Percentiles rank a stretch among this genome's conserved stretches.
Conservation (phyloP, 1,140 invertebrate genomes). For the Aphelenchoides besseyi region DNA sequence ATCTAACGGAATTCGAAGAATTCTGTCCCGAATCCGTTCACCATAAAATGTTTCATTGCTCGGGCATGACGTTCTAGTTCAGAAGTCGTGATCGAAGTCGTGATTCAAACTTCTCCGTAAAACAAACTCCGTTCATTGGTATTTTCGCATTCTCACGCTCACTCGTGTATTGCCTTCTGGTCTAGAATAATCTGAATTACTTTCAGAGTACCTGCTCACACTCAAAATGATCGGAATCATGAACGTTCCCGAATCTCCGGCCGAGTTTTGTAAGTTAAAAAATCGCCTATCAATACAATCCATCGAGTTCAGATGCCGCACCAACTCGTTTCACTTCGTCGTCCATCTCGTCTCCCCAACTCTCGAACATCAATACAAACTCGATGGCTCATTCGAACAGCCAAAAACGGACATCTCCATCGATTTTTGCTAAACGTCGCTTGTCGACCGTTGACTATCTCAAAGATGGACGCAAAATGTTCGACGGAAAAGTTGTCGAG, state of each 20-base stretch:
- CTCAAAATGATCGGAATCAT: conserved; percentile 37
- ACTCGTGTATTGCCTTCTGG: too few species aligned
- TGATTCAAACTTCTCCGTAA: neutral
- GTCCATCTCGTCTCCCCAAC: neutral
- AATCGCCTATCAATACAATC: too few species aligned
- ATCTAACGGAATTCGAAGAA: neutral
- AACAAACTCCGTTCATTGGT: neutral
- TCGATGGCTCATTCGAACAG: neutral
- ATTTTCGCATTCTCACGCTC: neutral
- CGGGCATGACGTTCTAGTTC: too few species aligned
- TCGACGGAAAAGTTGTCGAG: conserved; percentile 32
- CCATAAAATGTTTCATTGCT: too few species aligned
- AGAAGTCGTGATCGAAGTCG: neutral
- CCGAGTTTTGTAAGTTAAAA: too few species aligned
- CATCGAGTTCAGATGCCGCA: conserved; percentile 18
- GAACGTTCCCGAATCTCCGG: conserved; percentile 30
- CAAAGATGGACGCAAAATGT: conserved; percentile 30
- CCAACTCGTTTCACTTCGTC: neutral
- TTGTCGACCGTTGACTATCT: conserved; percentile 28
- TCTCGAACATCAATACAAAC: neutral
- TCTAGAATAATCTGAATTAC: too few species aligned
- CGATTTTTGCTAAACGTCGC: neutral
- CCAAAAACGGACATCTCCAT: neutral
- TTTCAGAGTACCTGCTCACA: neutral
- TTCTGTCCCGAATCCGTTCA: too few species aligned